phyloP scores from a whole-genome alignment of 1,140 invertebrate species.

The Glossosoma conforme region DNA sequence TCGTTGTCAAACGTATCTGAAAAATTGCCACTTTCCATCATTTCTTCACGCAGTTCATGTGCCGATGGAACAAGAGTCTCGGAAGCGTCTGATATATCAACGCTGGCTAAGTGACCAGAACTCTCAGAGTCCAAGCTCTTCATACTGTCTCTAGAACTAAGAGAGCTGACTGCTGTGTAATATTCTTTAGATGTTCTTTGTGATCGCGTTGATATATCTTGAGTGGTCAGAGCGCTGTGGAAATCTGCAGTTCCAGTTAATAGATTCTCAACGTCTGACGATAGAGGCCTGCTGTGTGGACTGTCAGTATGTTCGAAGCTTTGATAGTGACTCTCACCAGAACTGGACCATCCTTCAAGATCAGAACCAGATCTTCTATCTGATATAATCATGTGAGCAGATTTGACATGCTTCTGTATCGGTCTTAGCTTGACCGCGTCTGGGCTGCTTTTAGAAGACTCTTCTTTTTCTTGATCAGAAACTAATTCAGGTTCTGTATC shows the following conservation, averaged over 20 bases:
- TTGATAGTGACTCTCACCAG: constrained; percentile 84
- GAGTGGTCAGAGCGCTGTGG: constrained; percentile 77
- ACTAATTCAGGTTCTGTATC: constrained; percentile 47
- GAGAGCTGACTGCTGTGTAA: constrained; percentile 73
- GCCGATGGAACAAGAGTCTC: constrained; percentile 85
- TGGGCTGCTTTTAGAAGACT: constrained; percentile 44
- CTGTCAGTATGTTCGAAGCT: constrained; percentile 77
- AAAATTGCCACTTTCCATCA: constrained; percentile 49
- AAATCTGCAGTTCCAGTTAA: constrained; percentile 74
- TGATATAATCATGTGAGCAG: constrained; percentile 44
- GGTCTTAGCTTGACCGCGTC: constrained; percentile 44
- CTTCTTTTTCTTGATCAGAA: constrained; percentile 45
- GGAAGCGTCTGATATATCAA: constrained; percentile 84
- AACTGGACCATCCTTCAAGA: constrained; percentile 75
- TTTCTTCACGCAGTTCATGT: constrained; percentile 54
- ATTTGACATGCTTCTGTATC: constrained; percentile 50
- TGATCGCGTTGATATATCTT: constrained; percentile 67
- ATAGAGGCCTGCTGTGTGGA: constrained; percentile 71
- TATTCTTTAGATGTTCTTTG: constrained; percentile 73
- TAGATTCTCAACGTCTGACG: constrained; percentile 79
- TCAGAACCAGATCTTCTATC: constrained; percentile 63
- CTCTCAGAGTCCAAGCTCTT: constrained; percentile 84
- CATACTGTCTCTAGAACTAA: constrained; percentile 84
- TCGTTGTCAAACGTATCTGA: constrained; percentile 47
- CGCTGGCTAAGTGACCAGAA: constrained; percentile 79